These are phyloP conservation scores for Rafetus swinhoei DNA, from an alignment of 2,113 vertebrate species.

Conservation along the genomic window DNA sequence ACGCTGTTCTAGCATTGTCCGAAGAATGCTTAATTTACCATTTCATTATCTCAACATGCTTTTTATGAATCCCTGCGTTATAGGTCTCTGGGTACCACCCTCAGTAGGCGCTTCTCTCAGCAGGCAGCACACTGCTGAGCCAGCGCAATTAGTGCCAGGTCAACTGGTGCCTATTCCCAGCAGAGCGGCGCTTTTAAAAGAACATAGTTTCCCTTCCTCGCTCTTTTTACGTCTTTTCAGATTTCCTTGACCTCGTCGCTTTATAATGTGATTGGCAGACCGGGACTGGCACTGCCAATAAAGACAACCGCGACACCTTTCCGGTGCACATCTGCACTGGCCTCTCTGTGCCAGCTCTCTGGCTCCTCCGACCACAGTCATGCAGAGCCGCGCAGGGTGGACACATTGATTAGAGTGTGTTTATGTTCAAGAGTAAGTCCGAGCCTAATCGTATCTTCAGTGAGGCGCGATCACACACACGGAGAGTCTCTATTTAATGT, in stretches of 20 bases:
- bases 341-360: neutral
- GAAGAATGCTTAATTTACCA: neutral
- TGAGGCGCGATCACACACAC: neutral
- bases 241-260: neutral
- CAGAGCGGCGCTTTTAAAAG: neutral
- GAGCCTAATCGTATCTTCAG: neutral
- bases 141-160: conserved; percentile 35
- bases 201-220: neutral
- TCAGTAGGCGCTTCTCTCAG: conserved; percentile 42
- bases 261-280: neutral
- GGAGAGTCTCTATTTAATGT: neutral
- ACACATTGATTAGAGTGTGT: neutral
- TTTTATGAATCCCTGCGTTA: conserved; percentile 6
- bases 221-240: neutral
- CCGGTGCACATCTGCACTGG: neutral
- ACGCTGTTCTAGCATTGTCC: neutral
- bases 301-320: neutral
- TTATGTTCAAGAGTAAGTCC: neutral
- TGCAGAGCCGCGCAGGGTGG: neutral
- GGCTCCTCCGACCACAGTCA: neutral
- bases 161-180: conserved; percentile 14
- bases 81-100: conserved; percentile 33
- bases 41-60: conserved; percentile 3
- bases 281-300: neutral
- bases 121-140: conserved; percentile 53